Conservation (phyloP, 2,797 vertebrate genomes). For the Sebastes oblongus region DNA sequence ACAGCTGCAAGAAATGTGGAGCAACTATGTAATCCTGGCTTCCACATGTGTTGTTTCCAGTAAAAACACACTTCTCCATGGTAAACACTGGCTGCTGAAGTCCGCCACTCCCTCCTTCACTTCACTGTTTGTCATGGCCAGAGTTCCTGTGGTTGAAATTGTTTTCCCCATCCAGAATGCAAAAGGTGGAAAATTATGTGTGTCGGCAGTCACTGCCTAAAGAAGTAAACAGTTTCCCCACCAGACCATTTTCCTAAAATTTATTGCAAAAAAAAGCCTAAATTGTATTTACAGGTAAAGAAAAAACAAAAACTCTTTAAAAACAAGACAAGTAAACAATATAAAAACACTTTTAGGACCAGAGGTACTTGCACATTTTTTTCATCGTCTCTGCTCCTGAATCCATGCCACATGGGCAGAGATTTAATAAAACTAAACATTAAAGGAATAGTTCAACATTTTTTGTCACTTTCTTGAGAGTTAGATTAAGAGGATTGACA, state of each 20-base stretch:
- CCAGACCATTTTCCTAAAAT: conserved; percentile 24
- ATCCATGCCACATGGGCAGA: not conserved
- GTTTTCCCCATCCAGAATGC: conserved; percentile 18
- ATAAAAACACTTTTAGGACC: conserved; percentile 28
- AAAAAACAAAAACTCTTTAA: conserved; percentile 2
- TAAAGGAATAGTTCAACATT: not conserved
- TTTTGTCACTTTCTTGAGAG: not conserved
- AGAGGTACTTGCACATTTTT: not conserved
- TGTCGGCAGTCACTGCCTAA: not conserved
- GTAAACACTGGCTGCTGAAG: conserved; percentile 31
- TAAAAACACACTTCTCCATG: conserved; percentile 14
- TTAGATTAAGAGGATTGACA: not conserved
- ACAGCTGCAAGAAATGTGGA: conserved; percentile 14
- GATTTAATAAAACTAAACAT: conserved; percentile 30
- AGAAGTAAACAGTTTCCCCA: not conserved
- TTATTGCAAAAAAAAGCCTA: conserved; percentile 60
- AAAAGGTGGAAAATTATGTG: conserved; percentile 27
- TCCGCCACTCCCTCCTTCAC: conserved; percentile 34
- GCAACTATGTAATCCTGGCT: conserved; percentile 25
- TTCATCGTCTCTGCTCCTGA: conserved; percentile 9
- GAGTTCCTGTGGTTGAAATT: conserved; percentile 40
- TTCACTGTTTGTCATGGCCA: conserved; percentile 28
- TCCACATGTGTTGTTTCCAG: conserved; percentile 21
- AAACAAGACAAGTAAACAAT: conserved; percentile 13
- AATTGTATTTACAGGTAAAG: conserved; percentile 48